A percentile compares a stretch with the other conserved stretches of the same genome.
These are phyloP conservation scores for Microcebus griseorufus DNA, from an alignment of 2,113 vertebrate species.

Conservation along the genomic window DNA sequence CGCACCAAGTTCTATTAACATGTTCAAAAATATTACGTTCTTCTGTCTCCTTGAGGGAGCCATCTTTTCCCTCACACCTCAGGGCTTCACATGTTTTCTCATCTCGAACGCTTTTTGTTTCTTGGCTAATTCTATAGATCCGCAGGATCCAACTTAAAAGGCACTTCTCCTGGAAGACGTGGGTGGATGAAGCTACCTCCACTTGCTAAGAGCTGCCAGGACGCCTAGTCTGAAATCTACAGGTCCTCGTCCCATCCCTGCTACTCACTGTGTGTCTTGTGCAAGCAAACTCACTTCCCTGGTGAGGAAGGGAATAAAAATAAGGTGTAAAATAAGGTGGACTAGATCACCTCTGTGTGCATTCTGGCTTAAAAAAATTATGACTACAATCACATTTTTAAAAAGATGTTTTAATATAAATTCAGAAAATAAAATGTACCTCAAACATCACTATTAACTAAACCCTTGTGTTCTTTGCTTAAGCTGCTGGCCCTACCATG, in stretches of 20 bases:
- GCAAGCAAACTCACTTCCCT: not conserved
- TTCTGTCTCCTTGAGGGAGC: not conserved
- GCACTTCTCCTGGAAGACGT: not conserved
- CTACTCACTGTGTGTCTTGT: not conserved
- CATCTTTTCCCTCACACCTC: too few species aligned
- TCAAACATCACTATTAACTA: not conserved
- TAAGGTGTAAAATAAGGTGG: not conserved
- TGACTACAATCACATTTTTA: not conserved
- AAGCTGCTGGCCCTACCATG: rapidly evolving
- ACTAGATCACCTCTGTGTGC: not conserved
- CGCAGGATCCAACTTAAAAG: not conserved
- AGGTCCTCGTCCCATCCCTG: not conserved
- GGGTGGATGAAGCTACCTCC: not conserved
- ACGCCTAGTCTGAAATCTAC: not conserved
- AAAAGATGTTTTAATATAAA: not conserved
- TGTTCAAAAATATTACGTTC: not conserved
- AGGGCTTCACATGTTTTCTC: not conserved
- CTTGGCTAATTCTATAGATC: not conserved
- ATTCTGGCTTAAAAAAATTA: not conserved
- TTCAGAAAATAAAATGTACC: not conserved
- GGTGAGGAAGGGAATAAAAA: too few species aligned
- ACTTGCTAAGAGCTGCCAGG: not conserved
- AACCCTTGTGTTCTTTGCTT: not conserved
- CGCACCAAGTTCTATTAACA: not conserved
- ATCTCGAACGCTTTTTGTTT: not conserved